phyloP scores from a whole-genome alignment of 2,797 vertebrate species.

The Mionectes olivaceus region DNA sequence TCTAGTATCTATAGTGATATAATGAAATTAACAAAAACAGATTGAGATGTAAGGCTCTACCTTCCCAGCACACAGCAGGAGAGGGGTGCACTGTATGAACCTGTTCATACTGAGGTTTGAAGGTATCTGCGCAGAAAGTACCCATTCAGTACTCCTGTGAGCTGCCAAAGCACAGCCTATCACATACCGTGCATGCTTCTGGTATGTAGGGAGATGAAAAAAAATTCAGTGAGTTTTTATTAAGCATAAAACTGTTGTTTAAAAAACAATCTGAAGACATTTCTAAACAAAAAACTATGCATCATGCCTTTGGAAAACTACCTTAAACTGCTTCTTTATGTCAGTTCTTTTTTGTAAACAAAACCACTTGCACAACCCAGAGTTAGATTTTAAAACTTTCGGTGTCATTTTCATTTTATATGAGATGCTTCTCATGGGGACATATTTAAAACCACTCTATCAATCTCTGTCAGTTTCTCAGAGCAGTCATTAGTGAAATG shows the following conservation, averaged over 20 bases:
- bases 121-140: neutral
- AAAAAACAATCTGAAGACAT: neutral
- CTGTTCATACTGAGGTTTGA: neutral
- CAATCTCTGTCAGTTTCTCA: slow-evolving; percentile 77
- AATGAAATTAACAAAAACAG: neutral
- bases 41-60: neutral
- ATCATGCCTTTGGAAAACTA: neutral
- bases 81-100: neutral
- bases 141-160: neutral
- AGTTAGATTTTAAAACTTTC: neutral
- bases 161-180: neutral
- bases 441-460: slow-evolving; percentile 65
- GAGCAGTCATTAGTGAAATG: slow-evolving; percentile 77
- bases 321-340: neutral
- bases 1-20: neutral
- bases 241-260: neutral
- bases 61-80: neutral
- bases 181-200: neutral
- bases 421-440: slow-evolving; percentile 36
- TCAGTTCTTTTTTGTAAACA: neutral
- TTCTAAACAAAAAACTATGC: neutral
- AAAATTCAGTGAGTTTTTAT: neutral
- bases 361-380: neutral
- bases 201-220: neutral
- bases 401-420: slow-evolving; percentile 63